phyloP scores from a whole-genome alignment of 2,888 invertebrate species.

The Cybosia mesomella region DNA sequence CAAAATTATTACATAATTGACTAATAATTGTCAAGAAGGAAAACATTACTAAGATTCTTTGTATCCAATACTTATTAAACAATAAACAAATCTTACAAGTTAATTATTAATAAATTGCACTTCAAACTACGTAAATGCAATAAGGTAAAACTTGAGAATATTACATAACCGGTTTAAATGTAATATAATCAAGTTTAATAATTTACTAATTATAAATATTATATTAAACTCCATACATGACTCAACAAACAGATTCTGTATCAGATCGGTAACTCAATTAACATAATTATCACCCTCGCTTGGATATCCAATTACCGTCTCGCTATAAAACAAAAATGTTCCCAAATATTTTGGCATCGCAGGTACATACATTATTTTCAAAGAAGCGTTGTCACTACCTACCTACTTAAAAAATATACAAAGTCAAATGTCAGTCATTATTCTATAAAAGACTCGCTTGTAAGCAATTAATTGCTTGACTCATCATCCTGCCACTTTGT shows the following conservation, averaged over 20 bases:
- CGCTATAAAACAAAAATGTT: slow-evolving; percentile 3
- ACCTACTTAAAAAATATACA: slow-evolving; percentile 17
- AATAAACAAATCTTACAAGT: not conserved
- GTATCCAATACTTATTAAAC: not conserved
- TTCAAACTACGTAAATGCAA: slow-evolving; percentile 9
- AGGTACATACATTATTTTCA: slow-evolving; percentile 16
- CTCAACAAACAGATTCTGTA: not conserved
- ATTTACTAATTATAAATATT: slow-evolving; percentile 4
- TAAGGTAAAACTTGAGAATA: slow-evolving; percentile 30
- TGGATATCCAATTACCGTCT: slow-evolving; percentile 13
- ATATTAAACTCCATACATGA: not conserved
- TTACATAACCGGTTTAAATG: slow-evolving; percentile 18
- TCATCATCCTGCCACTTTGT: slow-evolving; percentile 12
- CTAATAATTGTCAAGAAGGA: not conserved
- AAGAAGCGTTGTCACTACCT: not conserved
- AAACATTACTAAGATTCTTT: not conserved
- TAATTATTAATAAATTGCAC: slow-evolving; percentile 15
- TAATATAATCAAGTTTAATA: slow-evolving; percentile 12
- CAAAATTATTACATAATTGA: not conserved
- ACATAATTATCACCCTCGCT: slow-evolving; percentile 26
- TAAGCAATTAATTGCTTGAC: slow-evolving; percentile 26
- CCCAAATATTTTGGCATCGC: slow-evolving; percentile 19
- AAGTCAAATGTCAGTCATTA: slow-evolving; percentile 28
- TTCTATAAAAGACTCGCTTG: slow-evolving; percentile 24
- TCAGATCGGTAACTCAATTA: slow-evolving; percentile 38